Percentiles rank a stretch among this genome's conserved stretches.
These are phyloP conservation scores for Artibeus jamaicensis DNA, from an alignment of 2,797 vertebrate genomes.

Conservation along the genomic window DNA sequence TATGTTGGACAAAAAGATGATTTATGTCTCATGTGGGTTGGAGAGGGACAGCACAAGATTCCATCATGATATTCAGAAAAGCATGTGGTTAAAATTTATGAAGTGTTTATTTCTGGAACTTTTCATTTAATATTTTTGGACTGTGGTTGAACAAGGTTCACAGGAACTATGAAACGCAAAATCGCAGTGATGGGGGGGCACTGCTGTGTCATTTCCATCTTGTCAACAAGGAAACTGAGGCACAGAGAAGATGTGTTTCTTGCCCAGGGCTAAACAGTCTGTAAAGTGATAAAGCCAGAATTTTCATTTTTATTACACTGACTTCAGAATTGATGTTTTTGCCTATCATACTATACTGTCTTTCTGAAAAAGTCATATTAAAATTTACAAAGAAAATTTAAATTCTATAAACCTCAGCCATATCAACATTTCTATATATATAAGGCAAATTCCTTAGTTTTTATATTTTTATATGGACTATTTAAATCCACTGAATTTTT, in stretches of 20 bases:
- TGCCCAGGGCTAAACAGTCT: background rate
- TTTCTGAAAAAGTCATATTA: background rate
- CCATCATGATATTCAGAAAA: background rate
- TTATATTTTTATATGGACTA: background rate
- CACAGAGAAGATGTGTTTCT: background rate
- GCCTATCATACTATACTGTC: accelerated
- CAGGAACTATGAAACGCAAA: background rate
- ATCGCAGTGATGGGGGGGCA: background rate
- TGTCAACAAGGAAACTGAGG: background rate
- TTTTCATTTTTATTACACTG: background rate
- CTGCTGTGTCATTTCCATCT: background rate
- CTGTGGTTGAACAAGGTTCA: background rate
- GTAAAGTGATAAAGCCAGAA: background rate
- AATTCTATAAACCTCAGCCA: background rate
- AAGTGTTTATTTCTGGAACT: background rate
- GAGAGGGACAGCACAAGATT: background rate
- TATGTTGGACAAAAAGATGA: background rate
- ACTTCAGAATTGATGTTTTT: background rate
- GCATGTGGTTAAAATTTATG: background rate
- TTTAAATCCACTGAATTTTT: background rate
- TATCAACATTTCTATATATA: background rate
- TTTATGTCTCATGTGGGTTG: background rate
- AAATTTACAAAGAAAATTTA: background rate
- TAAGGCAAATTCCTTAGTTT: background rate
- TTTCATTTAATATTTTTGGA: background rate